Evolutionary conservation across 1,140 invertebrate genomes (phyloP).

Genomic region (Riptortus pedestris): DNA sequence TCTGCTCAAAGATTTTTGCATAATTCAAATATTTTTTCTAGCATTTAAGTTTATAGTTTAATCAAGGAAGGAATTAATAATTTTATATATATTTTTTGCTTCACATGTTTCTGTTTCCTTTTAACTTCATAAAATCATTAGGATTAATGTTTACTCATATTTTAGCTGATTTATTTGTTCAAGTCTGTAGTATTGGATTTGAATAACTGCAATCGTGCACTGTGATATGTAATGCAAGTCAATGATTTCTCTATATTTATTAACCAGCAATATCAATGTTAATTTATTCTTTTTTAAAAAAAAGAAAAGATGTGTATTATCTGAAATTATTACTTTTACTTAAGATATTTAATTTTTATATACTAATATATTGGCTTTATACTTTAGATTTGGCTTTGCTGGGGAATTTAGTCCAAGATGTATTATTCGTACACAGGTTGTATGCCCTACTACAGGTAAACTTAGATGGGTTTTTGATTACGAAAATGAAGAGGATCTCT

Average conservation of each 20-base stretch:
- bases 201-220: too few species aligned
- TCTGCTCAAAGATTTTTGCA: slow-evolving; percentile 6
- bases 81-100: slow-evolving; percentile 28
- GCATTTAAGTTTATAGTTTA: not conserved
- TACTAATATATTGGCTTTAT: not conserved
- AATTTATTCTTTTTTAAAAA: too few species aligned
- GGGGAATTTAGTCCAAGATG: slow-evolving; percentile 76
- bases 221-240: too few species aligned
- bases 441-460: slow-evolving; percentile 51
- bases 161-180: too few species aligned
- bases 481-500: slow-evolving; percentile 60
- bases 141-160: too few species aligned
- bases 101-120: too few species aligned
- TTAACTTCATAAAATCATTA: too few species aligned
- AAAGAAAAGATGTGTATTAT: not conserved
- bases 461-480: slow-evolving; percentile 60
- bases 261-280: too few species aligned
- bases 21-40: not conserved
- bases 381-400: slow-evolving; percentile 75
- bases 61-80: not conserved
- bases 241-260: too few species aligned
- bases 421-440: slow-evolving; percentile 71
- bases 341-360: too few species aligned
- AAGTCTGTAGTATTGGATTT: too few species aligned
- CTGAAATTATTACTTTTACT: not conserved